Evolutionary conservation across 2,113 vertebrate species (phyloP), one percentile per base, ranked within the genome.

Genomic region (Pseudorasbora parva): DNA sequence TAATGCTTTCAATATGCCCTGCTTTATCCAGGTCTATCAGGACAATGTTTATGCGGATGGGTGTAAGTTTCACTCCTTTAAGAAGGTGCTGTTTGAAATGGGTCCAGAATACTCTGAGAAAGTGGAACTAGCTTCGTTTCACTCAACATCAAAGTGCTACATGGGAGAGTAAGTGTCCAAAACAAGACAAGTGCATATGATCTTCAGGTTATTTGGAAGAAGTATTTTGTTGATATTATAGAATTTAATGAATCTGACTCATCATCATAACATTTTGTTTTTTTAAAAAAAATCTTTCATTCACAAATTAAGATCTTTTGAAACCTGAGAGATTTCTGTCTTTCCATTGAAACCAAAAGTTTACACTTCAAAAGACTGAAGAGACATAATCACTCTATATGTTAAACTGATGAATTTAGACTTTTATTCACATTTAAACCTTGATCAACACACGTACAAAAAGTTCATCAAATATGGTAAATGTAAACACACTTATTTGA

Each of bases 81-180:
- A 96, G 93, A 96, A 96, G 89, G 95, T 96, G 5, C 91, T 96
- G 27, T 89, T 82, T 11, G 95, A 96, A 88, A 92, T 96, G 95
- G 95, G 95, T 2, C 91, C 93, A 0, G 88, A 93, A 0, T 96
- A 93, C 62, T 74, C 93, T 0, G 12, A 83, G 0, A 84, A 21
- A 17, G 92, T 96, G 86, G 95, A 96, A 75, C 87, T 96, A 15
- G 95, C 93, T 30, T 96, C 95, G 41, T 96, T 95, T 89, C 94
- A 96, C 86, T 96, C 95, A 0, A 69, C 90, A 68, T 96, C 95
- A 74, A 96, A 96, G 87, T 94, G 95, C 84, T 96, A 93, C 91
- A 94, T 95, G 93, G 95, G 95, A 85, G 95, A 96, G 95, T 96
- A 86, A 90, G 95, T 88, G 68, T 54, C 33, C 5, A 30, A 7